Evolutionary conservation across 2,797 vertebrate species (phyloP), one percentile per base, ranked within the genome.

Genomic region (Poecilia gillii): DNA sequence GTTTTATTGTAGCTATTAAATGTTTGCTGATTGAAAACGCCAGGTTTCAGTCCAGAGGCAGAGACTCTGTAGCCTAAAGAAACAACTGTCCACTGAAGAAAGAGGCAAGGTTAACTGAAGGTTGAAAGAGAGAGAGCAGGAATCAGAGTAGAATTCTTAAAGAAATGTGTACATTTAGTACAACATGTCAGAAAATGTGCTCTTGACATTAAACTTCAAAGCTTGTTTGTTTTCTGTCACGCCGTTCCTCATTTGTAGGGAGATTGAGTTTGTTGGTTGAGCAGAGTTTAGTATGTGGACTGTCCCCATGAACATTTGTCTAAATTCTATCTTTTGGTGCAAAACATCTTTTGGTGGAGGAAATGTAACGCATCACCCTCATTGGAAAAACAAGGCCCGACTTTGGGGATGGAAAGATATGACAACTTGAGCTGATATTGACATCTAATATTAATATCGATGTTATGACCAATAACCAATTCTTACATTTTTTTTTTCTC

Each of bases 31-130:
- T 74, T 74, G 73, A 74, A 53, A 74, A 74, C 25, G 16, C 2
- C 73, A 74, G 49, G 12, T 51, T 74, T 74, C 49, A 51, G 72
- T 73, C 31, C 49, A 53, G 51, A 73, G 20, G 47, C 47, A 74
- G 53, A 55, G 25, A 74, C 33, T 55, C 25, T 74, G 14, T 31
- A 73, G 46, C 31, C 31, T 73, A 31, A 18, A 73, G 43, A 49
- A 49, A 31, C 16, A 49, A 49, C 31, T 73, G 28, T 49, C 28
- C 72, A 51, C 46, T 36, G 18, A 33, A 36, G 18, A 31, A 73
- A 31, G 0, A 23, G 31, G 20, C 0, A 4, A 33, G 47, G 72
- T 33, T 9, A 36, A 20, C 1, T 49, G 46, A 49, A 49, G 72
- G 33, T 73, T 33, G 16, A 72, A 72, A 47, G 45, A 46, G 7